Evolutionary conservation across 1,140 invertebrate species (phyloP).

Genomic region (Ips typographus): DNA sequence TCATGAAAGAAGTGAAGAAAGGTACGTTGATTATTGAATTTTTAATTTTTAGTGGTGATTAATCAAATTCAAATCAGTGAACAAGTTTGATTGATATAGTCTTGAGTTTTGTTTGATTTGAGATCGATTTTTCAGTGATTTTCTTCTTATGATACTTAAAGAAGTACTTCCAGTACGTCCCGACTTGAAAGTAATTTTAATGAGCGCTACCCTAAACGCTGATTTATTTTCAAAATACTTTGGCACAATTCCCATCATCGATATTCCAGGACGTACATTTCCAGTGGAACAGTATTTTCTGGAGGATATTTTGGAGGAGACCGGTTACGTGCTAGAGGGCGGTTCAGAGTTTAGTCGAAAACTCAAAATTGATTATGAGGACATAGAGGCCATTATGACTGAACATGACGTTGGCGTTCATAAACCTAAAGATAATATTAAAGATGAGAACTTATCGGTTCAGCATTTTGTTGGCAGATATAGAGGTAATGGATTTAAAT

Average conservation of each 20-base stretch:
- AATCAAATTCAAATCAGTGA: not conserved
- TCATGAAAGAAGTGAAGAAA: conserved; percentile 86
- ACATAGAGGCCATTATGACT: conserved; percentile 61
- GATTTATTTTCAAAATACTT: conserved; percentile 80
- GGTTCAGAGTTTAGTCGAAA: conserved; percentile 67
- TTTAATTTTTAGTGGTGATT: not conserved
- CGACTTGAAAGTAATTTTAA: conserved; percentile 79
- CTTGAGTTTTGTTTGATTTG: conserved; percentile 2
- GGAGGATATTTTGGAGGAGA: conserved; percentile 73
- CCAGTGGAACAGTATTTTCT: conserved; percentile 79
- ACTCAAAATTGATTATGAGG: conserved; percentile 57
- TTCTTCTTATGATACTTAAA: conserved; percentile 77
- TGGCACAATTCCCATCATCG: conserved; percentile 65
- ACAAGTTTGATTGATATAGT: not conserved
- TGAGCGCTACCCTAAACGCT: conserved; percentile 86
- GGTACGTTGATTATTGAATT: conserved; percentile 49
- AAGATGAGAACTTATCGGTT: conserved; percentile 69
- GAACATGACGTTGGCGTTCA: conserved; percentile 57
- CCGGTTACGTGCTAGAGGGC: conserved; percentile 70
- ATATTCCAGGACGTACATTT: conserved; percentile 78
- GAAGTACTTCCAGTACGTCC: conserved; percentile 67
- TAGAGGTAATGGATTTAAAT: conserved; percentile 50
- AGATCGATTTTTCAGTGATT: conserved; percentile 62
- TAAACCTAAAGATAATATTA: conserved; percentile 61
- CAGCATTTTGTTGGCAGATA: conserved; percentile 64